Evolutionary conservation across 2,113 vertebrate genomes (phyloP).

Genomic region (Leptocoma aspasia): DNA sequence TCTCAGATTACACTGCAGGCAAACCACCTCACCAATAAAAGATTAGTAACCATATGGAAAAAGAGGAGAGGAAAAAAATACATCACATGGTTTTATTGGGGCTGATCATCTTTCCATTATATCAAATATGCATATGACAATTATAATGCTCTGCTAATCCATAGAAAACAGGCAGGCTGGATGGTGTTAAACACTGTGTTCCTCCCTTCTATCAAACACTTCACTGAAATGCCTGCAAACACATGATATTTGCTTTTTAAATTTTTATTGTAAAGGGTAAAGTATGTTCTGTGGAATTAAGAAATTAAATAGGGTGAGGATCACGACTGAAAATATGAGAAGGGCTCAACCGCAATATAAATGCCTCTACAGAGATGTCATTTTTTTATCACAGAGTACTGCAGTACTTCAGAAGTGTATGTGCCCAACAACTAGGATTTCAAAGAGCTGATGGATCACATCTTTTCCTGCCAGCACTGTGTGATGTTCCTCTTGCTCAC

Average conservation of each 20-base stretch:
- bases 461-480: neutral
- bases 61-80: neutral
- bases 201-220: neutral
- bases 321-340: neutral
- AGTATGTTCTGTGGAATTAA: neutral
- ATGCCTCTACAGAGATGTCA: neutral
- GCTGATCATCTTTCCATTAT: neutral
- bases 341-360: neutral
- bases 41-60: slow-evolving; percentile 24
- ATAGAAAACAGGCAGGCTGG: neutral
- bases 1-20: neutral
- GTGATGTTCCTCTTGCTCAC: neutral
- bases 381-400: neutral
- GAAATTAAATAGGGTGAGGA: neutral
- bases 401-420: neutral
- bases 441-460: neutral
- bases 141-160: neutral
- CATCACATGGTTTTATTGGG: neutral
- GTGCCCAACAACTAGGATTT: neutral
- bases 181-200: neutral
- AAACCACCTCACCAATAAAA: slow-evolving; percentile 13
- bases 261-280: neutral
- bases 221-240: neutral
- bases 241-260: neutral
- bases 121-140: neutral